Conservation (phyloP, 2,888 invertebrate genomes). For the Morpho helenor region DNA sequence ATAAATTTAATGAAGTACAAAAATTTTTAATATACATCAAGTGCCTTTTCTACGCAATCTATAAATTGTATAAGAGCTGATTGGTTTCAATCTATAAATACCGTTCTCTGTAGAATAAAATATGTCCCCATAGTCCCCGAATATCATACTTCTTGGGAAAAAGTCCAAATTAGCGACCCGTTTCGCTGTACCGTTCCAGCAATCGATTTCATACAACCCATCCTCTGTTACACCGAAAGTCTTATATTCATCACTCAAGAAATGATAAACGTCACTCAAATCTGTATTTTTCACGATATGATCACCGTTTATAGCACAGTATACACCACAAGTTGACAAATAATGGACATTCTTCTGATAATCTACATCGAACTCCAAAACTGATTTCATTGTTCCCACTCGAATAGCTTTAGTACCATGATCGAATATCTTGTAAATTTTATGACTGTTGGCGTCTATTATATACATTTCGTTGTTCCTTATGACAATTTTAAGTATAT, state of each 20-base stretch:
- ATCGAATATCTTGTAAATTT: constrained; percentile 57
- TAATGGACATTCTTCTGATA: constrained; percentile 54
- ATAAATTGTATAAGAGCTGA: constrained; percentile 57
- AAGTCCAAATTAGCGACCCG: constrained; percentile 50
- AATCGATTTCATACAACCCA: constrained; percentile 54
- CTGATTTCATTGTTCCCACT: constrained; percentile 49
- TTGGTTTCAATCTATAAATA: constrained; percentile 57
- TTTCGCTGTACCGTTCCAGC: constrained; percentile 56
- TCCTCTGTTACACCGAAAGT: constrained; percentile 51
- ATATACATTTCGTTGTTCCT: constrained; percentile 61
- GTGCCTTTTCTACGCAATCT: constrained; percentile 40
- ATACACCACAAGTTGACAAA: constrained; percentile 63
- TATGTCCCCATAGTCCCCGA: constrained; percentile 67
- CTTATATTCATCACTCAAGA: constrained; percentile 47
- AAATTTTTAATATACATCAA: background rate
- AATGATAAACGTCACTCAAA: constrained; percentile 48
- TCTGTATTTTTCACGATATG: constrained; percentile 56
- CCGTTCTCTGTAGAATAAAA: constrained; percentile 52
- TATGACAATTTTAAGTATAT: constrained; percentile 59
- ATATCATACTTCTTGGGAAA: constrained; percentile 51
- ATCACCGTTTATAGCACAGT: constrained; percentile 45
- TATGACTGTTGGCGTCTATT: constrained; percentile 62
- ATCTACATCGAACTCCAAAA: constrained; percentile 63
- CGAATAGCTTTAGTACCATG: constrained; percentile 41
- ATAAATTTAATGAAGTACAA: constrained; percentile 1